A percentile compares a stretch with the other conserved stretches of the same genome.
Evolutionary conservation across 1,140 invertebrate genomes (phyloP).

Genomic region (Amphibalanus amphitrite): DNA sequence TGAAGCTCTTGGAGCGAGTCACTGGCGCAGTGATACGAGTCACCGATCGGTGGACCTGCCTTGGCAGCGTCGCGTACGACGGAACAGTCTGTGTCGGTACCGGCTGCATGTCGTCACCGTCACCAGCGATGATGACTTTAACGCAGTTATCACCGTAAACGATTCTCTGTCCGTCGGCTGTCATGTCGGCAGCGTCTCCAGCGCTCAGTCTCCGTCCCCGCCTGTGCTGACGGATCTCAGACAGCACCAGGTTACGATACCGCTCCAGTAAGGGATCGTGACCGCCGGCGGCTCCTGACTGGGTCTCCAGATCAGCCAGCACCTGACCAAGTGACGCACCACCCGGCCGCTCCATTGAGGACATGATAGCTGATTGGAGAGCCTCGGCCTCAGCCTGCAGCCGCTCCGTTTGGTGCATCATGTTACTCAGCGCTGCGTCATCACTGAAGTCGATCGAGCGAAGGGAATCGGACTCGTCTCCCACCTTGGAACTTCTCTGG

Average conservation of each 20-base stretch:
- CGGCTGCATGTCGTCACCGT: not conserved
- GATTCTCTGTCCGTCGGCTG: too few relatives aligned
- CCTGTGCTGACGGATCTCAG: constrained; percentile 11
- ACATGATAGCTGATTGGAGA: constrained; percentile 18
- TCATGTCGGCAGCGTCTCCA: too few relatives aligned
- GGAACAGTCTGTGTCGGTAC: constrained; percentile 10
- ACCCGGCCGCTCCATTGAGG: constrained; percentile 10
- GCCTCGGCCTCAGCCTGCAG: constrained; percentile 19
- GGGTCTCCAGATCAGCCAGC: constrained; percentile 1
- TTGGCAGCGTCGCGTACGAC: not conserved
- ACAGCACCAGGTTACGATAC: constrained; percentile 14
- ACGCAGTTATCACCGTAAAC: too few relatives aligned
- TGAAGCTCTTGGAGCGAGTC: not conserved
- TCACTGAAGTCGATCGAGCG: too few relatives aligned
- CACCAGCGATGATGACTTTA: too few relatives aligned
- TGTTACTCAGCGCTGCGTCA: constrained; percentile 12
- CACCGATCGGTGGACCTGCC: constrained; percentile 3
- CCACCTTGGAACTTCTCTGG: too few relatives aligned
- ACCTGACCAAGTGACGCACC: constrained; percentile 9
- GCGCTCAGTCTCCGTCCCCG: too few relatives aligned
- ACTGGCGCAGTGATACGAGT: not conserved
- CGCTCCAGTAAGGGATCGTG: constrained; percentile 13
- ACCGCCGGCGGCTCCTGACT: not conserved
- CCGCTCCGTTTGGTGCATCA: constrained; percentile 18
- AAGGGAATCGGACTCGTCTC: too few relatives aligned